A percentile compares a stretch with the other conserved stretches of the same genome.
phyloP scores from a whole-genome alignment of 2,113 vertebrate genomes.

The Tympanuchus pallidicinctus region DNA sequence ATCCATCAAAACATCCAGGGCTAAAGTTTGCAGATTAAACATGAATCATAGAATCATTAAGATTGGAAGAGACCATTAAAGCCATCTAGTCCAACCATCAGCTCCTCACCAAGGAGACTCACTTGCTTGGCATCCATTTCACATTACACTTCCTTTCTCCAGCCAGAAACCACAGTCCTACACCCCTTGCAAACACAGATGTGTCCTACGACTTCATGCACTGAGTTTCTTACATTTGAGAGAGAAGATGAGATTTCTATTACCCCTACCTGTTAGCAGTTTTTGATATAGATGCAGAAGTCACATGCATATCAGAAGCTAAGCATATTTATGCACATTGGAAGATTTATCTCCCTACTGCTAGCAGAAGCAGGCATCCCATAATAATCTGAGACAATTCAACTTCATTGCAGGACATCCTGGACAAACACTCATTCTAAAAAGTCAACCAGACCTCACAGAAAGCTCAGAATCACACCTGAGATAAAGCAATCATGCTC shows the following conservation, averaged over 20 bases:
- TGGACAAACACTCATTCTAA: rapidly evolving
- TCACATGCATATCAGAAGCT: neutral
- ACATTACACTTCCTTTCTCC: rapidly evolving
- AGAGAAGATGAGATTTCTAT: neutral
- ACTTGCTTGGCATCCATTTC: neutral
- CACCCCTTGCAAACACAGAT: neutral
- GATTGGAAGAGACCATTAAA: no score
- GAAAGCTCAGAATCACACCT: slow-evolving; percentile 40
- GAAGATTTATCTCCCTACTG: neutral
- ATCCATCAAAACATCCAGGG: neutral
- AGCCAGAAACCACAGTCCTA: neutral
- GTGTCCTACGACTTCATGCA: neutral
- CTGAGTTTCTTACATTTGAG: neutral
- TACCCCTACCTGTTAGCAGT: neutral
- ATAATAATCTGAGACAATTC: neutral
- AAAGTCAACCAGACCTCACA: neutral
- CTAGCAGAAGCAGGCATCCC: neutral
- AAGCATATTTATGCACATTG: rapidly evolving
- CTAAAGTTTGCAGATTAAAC: neutral
- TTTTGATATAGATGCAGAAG: neutral
- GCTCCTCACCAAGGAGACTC: no score
- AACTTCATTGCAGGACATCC: neutral
- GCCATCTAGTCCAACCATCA: no score
- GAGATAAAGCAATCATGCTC: neutral
- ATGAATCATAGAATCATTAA: neutral